Evolutionary conservation across 2,888 invertebrate species (phyloP).

Genomic region (Ethmia dodecea): DNA sequence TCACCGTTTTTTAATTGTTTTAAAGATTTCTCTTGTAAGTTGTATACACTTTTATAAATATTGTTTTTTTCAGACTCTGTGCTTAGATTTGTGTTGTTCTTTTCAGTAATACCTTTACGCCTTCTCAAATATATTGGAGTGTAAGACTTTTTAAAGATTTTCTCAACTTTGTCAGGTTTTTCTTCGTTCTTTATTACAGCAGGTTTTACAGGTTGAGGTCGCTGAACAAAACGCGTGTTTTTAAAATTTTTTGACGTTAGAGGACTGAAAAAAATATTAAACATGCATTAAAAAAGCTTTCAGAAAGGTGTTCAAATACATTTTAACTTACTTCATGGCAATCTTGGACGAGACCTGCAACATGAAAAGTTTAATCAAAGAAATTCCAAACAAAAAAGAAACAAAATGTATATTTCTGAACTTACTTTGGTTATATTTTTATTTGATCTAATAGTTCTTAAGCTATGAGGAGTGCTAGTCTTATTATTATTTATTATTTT

Average conservation of each 20-base stretch:
- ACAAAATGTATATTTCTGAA: not conserved
- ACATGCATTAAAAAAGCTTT: too few relatives aligned
- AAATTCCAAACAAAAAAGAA: too few relatives aligned
- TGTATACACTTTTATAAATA: conserved; percentile 18
- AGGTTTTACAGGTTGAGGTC: conserved; percentile 19
- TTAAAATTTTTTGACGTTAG: conserved; percentile 30
- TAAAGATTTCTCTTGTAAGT: conserved; percentile 10
- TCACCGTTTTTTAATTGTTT: conserved; percentile 21
- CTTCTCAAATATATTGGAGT: conserved; percentile 36
- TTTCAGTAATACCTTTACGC: conserved; percentile 16
- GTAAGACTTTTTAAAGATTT: conserved; percentile 27
- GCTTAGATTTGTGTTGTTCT: conserved; percentile 25
- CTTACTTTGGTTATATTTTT: conserved; percentile 31
- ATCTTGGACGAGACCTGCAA: conserved; percentile 46
- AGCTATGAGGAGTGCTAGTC: too few relatives aligned
- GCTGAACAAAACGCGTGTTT: conserved; percentile 25
- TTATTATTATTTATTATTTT: too few relatives aligned
- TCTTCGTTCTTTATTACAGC: conserved; percentile 20
- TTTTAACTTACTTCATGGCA: conserved; percentile 33
- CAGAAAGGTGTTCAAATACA: not conserved
- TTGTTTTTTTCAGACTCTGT: conserved; percentile 20
- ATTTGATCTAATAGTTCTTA: conserved; percentile 3
- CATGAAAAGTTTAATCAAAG: too few relatives aligned
- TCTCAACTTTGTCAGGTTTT: conserved; percentile 14
- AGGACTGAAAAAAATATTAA: conserved; percentile 30